Evolutionary conservation across 2,888 invertebrate genomes (phyloP), one percentile per base, ranked within the genome.

Genomic region (Meiosimyza decipiens): DNA sequence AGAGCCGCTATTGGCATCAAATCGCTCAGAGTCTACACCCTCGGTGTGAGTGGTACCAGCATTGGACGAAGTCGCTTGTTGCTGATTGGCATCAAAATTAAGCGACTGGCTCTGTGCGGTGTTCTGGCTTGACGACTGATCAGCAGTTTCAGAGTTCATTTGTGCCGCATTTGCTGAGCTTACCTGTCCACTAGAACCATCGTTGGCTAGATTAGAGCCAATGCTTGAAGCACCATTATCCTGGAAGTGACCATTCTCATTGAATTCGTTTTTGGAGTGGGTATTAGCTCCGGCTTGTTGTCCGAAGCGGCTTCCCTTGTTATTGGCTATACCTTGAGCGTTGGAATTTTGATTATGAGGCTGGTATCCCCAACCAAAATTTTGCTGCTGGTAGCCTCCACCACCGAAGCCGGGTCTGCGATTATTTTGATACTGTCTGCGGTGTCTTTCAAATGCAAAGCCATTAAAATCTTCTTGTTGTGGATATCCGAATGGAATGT

Each of bases 161-260:
- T 85, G 83, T n/a, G 82, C 82, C 0, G 83, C 83, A 74, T 86
- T 86, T 9, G 87, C 84, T 0, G 86, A 81, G 75, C 83, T 84
- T 13, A 86, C 72, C 73, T 86, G 86, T 1, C 86, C 86, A 5
- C 83, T 82, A 66, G 75, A 78, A 22, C 86, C 86, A 71, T 86
- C 83, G 33, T 76, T 68, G 3, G 84, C 85, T n/a, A 87, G 50
- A 54, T 87, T 86, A 0, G 86, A 84, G 16, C 85, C 77, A 54
- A 85, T 84, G 75, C 86, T 84, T n/a, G 86, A 85, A 22, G 82
- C 84, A 15, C 82, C 83, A n/a, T 80, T 83, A 15, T 82, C 76
- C 40, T 80, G 80, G 50, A 75, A 77, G 2, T 73, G 16, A 2
- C 83, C 83, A 22, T 74, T 57, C 50, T 72, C 69, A 64, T 80